Evolutionary conservation across 2,888 invertebrate genomes (phyloP), one percentile per base, ranked within the genome.

Genomic region (Coelopa pilipes): DNA sequence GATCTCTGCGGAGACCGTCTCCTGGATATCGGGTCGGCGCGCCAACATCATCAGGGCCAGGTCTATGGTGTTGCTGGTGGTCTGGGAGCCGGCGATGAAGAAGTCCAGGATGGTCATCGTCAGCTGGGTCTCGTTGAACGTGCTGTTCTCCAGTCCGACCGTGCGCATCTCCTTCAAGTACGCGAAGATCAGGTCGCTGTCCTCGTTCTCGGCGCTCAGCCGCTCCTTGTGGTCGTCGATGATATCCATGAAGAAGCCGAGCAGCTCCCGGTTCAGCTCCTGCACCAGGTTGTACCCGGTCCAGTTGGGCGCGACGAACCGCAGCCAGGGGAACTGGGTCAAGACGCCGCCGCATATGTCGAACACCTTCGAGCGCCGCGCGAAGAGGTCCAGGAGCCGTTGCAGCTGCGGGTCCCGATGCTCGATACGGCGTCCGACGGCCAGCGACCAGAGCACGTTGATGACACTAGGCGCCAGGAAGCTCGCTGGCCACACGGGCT

Each of bases 41-140:
- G 90, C 86, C 89, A 92, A 89, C 78, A 89, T 88, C 80, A 92
- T 86, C 66, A 93, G 87, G 0, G 90, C 89, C 81, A 92, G 90
- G 78, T 91, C 91, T 17, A 93, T 83, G 0, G 92, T 91, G 50
- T 88, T 89, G 74, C 91, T 90, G 0, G 92, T 92, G 0, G 92
- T 92, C 78, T 90, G 89, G 0, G 90, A 89, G 1, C 93, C 93
- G 9, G 91, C 93, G 79, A 93, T 89, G 79, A 93, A 92, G 65
- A 93, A 88, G 82, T 93, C 93, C 72, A 92, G 81, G 78, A 92
- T 90, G 9, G 92, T 89, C 89, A 92, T 90, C 7, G 91, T 86
- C 68, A 93, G 82, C 81, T 93, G 92, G 9, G 90, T 90, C 74
- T 92, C 92, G 90, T 85, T 83, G 84, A 90, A 86, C 34, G 84